A percentile compares a stretch with the other conserved stretches of the same genome.
Conservation (phyloP, 37 sponge, comb jelly and placozoan genomes). For the Sycon ciliatum region DNA sequence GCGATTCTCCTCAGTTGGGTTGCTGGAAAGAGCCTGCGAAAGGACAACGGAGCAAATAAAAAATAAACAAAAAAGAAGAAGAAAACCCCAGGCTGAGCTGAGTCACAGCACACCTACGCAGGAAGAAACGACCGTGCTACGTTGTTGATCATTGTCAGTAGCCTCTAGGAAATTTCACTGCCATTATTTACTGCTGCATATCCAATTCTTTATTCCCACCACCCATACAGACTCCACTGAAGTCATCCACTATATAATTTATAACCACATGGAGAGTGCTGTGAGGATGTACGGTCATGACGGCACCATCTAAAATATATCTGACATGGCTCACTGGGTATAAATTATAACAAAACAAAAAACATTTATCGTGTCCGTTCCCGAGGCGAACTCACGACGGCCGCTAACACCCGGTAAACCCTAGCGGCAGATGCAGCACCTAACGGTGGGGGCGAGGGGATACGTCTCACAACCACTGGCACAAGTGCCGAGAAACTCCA, state of each 20-base stretch:
- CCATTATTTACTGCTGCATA: constrained; percentile 11
- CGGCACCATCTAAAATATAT: neutral
- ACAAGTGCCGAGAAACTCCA: no score
- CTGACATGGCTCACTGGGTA: neutral
- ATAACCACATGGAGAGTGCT: neutral
- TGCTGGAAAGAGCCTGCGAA: constrained; percentile 56
- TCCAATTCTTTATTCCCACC: constrained; percentile 20
- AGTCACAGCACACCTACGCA: no score
- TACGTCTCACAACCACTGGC: no score
- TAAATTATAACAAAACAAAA: neutral
- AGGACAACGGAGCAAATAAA: neutral
- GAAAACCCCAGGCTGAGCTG: constrained; percentile 14
- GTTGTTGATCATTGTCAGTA: no score
- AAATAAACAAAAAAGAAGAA: neutral
- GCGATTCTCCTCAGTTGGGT: constrained; percentile 64
- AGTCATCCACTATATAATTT: neutral
- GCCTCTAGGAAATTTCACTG: constrained; percentile 21
- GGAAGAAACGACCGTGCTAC: no score
- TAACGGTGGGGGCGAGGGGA: no score
- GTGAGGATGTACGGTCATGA: neutral
- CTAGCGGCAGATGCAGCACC: no score
- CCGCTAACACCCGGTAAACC: no score
- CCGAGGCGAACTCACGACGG: no score
- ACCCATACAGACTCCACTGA: constrained; percentile 13
- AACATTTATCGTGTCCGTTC: neutral